phyloP scores from a whole-genome alignment of 2,113 vertebrate genomes.

The Serilophus lunatus region DNA sequence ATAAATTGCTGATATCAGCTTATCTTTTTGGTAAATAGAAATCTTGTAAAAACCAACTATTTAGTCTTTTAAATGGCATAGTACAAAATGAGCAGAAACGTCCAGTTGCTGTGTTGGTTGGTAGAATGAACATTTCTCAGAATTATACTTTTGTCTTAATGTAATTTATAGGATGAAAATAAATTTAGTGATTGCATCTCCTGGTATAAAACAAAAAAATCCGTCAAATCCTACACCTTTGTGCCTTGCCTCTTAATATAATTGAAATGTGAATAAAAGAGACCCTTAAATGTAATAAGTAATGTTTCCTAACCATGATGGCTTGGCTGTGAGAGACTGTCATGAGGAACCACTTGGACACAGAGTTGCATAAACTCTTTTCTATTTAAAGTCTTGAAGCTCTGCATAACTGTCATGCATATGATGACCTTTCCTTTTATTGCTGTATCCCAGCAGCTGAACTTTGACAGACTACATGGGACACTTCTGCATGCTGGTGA shows the following conservation, averaged over 20 bases:
- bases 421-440: neutral
- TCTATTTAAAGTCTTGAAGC: slow-evolving; percentile 21
- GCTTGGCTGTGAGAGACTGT: neutral
- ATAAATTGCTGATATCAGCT: neutral
- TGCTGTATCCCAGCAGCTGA: neutral
- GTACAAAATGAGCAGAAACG: neutral
- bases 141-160: neutral
- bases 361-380: neutral
- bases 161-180: neutral
- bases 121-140: neutral
- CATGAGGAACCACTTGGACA: slow-evolving; percentile 11
- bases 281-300: neutral
- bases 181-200: neutral
- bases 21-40: neutral
- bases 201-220: neutral
- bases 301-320: neutral
- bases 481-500: neutral
- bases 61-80: neutral
- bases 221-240: neutral
- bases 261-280: neutral
- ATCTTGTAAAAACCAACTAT: neutral
- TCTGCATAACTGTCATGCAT: neutral
- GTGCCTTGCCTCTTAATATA: neutral
- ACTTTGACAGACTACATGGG: neutral
- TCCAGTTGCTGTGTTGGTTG: neutral